Evolutionary conservation across 2,888 invertebrate species (phyloP).

Genomic region (Melanargia galathea): DNA sequence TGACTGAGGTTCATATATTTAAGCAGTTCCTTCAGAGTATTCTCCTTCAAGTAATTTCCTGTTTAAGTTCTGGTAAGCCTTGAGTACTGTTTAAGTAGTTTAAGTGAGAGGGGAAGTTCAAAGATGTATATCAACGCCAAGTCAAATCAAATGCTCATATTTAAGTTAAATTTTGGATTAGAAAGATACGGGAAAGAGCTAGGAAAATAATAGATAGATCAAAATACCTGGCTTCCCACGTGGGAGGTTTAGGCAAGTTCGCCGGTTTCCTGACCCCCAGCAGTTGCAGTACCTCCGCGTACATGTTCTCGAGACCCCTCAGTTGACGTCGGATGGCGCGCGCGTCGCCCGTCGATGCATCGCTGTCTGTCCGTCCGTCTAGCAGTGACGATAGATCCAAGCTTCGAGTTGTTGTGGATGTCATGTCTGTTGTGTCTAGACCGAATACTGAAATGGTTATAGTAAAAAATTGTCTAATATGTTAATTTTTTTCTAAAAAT

Average conservation of each 20-base stretch:
- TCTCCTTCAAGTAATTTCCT: no score
- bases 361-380: conserved; percentile 89
- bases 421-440: conserved; percentile 88
- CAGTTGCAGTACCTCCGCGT: conserved; percentile 87
- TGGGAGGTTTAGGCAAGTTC: conserved; percentile 66
- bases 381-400: conserved; percentile 90
- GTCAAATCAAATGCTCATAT: no score
- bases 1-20: no score
- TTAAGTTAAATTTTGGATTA: background rate
- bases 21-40: no score
- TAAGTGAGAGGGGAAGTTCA: background rate
- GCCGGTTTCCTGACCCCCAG: conserved; percentile 60
- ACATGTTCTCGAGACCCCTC: conserved; percentile 93
- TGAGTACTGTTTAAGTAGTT: no score
- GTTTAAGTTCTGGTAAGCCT: no score
- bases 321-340: conserved; percentile 90
- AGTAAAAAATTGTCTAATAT: no score
- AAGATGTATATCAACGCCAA: no score
- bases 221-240: conserved; percentile 78
- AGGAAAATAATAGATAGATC: background rate
- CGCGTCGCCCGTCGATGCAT: conserved; percentile 89
- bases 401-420: conserved; percentile 89
- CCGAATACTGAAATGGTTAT: conserved; percentile 83
- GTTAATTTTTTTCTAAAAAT: no score
- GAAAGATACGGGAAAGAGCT: no score